Base-by-base conservation (phyloP, 2,888 invertebrate species). In the Gibbula magus region DNA sequence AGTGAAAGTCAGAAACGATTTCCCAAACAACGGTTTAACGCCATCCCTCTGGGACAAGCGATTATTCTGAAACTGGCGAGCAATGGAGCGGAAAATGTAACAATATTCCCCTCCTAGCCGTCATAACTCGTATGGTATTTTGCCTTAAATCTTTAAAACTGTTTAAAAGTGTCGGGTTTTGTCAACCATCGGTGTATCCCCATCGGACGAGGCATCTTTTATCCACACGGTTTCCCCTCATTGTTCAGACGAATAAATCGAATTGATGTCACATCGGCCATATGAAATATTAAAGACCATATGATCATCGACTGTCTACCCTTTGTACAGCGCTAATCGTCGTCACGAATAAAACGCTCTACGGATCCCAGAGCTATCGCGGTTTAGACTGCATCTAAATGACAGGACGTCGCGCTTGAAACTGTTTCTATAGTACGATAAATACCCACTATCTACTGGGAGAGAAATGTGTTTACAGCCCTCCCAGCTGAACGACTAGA, bases 261-360 rank as follows among this genome's bases (percentile, higher is more conserved):
- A 61, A 61, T 61, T 29, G 29, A 61, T 61, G 61, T 61, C 61
- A 61, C 61, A 61, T 61, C 61, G 61, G 29, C 61, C 61, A 61
- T 61, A 61, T 61, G 61, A 61, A 61, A 61, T 61, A 61, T 61
- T 61, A 61, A 61, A 25, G 29, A 29, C 25, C 61, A 25, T 61
- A 61, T 61, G 61, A 61, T 61, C 61, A 61, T 18, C 16, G 29
- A 61, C 61, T 61, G 29, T 29, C 25, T 25, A 13, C 29, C 61
- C 25, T 25, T 61, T 61, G 61, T 61, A 61, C 18, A 4, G 25
- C 29, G 4, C 61, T 61, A 61, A 61, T 61, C 61, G 61, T 25
- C 18, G 29, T 61, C 61, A 29, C 16, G 29, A 16, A 61, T 61
- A 29, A 25, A 25, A 61, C 29, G 61, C 61, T 25, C 29, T 16